phyloP scores from a whole-genome alignment of 35 echinoderm and acorn worm genomes.

The Amphiura filiformis region DNA sequence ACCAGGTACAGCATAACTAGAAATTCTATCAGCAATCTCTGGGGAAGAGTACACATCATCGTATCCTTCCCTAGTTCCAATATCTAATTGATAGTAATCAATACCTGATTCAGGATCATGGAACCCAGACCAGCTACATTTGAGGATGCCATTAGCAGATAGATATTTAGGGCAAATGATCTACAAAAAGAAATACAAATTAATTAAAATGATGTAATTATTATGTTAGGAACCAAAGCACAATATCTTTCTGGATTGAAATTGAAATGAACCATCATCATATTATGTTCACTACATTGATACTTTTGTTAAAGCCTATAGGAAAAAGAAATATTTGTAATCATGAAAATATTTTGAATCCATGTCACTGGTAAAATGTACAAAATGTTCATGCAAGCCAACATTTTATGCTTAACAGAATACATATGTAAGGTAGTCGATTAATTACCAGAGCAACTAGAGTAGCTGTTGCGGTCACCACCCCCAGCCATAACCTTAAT shows the following conservation, averaged over 20 bases:
- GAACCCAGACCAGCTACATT: constrained; percentile 30
- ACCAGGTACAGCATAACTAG: not conserved
- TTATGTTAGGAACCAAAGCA: not conserved
- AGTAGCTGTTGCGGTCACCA: too few species aligned
- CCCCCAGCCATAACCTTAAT: too few species aligned
- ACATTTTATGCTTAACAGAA: too few species aligned
- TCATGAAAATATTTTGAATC: not conserved
- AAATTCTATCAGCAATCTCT: not conserved
- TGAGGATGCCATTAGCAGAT: not conserved
- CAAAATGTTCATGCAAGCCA: too few species aligned
- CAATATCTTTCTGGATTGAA: not conserved
- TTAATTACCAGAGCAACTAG: too few species aligned
- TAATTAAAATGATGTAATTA: not conserved
- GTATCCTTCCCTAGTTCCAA: constrained; percentile 26
- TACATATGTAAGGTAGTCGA: too few species aligned
- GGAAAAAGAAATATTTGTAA: too few species aligned
- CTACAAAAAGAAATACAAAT: not conserved
- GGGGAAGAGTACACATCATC: not conserved
- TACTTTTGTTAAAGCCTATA: too few species aligned
- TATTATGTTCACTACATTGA: not conserved
- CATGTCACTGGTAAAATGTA: not conserved
- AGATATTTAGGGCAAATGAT: constrained; percentile 26
- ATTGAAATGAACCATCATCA: not conserved
- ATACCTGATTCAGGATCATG: constrained; percentile 36
- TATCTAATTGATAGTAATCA: not conserved